A percentile compares a stretch with the other conserved stretches of the same genome.
phyloP scores from a whole-genome alignment of 2,888 invertebrate species.

The Melolontha melolontha region DNA sequence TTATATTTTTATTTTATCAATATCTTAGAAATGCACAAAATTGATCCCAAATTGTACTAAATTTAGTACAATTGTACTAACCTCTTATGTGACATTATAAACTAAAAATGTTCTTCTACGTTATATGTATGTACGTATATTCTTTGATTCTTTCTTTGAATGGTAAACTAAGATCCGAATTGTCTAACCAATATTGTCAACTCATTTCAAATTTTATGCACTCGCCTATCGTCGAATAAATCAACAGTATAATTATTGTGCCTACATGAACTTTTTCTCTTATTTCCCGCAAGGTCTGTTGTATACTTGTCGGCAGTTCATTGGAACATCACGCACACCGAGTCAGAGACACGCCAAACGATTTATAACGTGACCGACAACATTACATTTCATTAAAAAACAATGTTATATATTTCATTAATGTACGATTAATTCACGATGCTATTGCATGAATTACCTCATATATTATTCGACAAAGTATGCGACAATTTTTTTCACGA shows the following conservation, averaged over 20 bases:
- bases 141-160: too few relatives aligned
- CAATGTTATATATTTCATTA: slow-evolving; percentile 36
- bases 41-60: too few relatives aligned
- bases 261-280: slow-evolving; percentile 25
- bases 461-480: slow-evolving; percentile 25
- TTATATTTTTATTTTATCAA: too few relatives aligned
- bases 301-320: slow-evolving; percentile 1
- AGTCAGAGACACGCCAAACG: slow-evolving; percentile 30
- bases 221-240: slow-evolving; percentile 6
- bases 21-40: too few relatives aligned
- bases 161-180: too few relatives aligned
- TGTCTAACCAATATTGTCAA: neutral
- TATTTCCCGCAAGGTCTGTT: slow-evolving; percentile 16
- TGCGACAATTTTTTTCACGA: slow-evolving; percentile 10
- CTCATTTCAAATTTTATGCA: neutral
- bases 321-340: slow-evolving; percentile 26
- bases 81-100: too few relatives aligned
- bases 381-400: slow-evolving; percentile 41
- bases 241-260: slow-evolving; percentile 10
- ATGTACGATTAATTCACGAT: slow-evolving; percentile 30
- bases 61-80: too few relatives aligned
- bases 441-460: slow-evolving; percentile 20
- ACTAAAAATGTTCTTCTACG: too few relatives aligned
- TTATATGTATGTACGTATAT: too few relatives aligned
- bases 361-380: slow-evolving; percentile 43